phyloP scores from a whole-genome alignment of 2,113 vertebrate species.

The Ophthalmolycus amberensis region DNA sequence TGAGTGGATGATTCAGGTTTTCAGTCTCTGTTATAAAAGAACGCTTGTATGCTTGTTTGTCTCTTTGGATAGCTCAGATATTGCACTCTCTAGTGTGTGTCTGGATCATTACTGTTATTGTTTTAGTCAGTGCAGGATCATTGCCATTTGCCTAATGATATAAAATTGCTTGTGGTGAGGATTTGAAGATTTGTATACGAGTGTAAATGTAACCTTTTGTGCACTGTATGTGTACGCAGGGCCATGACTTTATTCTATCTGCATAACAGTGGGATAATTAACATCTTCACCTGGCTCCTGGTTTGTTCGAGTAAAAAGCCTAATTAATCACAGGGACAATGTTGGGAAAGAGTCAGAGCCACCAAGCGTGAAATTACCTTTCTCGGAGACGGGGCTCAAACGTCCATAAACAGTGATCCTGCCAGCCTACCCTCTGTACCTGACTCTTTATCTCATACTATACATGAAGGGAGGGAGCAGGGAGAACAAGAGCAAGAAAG shows the following conservation, averaged over 20 bases:
- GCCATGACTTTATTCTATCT: conserved; percentile 65
- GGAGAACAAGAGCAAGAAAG: conserved; percentile 44
- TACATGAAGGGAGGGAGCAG: conserved; percentile 33
- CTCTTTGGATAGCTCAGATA: conserved; percentile 7
- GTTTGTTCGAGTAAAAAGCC: conserved; percentile 79
- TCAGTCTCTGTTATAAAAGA: conserved; percentile 36
- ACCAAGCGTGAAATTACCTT: conserved; percentile 83
- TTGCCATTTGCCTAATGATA: conserved; percentile 18
- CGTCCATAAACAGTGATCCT: conserved; percentile 79
- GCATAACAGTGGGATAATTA: conserved; percentile 74
- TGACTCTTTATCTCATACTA: conserved; percentile 59
- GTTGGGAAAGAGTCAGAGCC: conserved; percentile 68
- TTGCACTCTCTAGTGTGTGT: conserved; percentile 6
- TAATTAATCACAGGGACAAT: conserved; percentile 82
- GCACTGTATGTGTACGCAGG: conserved; percentile 10
- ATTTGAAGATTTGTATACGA: neutral
- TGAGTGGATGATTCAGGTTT: conserved; percentile 46
- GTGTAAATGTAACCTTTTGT: neutral
- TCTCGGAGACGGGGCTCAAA: conserved; percentile 69
- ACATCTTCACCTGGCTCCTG: conserved; percentile 81
- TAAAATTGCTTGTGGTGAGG: neutral
- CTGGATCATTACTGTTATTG: conserved; percentile 24
- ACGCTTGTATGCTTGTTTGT: conserved; percentile 26
- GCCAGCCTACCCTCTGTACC: conserved; percentile 67
- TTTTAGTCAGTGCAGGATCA: neutral